Percentiles rank a stretch among this genome's conserved stretches.
Conservation (phyloP, 2,888 invertebrate species). For the Ommatoiulus sabulosus region DNA sequence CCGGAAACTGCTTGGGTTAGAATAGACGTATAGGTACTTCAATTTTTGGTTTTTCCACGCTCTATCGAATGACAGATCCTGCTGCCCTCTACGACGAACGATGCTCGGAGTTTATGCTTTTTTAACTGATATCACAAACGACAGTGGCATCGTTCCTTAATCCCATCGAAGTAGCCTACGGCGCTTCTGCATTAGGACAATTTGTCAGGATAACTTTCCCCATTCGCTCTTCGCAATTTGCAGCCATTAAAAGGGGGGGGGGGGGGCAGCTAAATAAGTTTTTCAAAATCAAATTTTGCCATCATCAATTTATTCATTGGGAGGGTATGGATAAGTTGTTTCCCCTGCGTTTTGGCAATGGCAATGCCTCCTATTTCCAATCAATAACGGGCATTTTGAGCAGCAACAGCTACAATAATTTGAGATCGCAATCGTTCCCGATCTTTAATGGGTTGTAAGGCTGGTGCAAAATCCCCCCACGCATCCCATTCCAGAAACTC, state of each 20-base stretch:
- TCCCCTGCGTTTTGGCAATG: background rate
- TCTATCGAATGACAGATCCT: too few relatives aligned
- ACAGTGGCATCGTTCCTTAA: too few relatives aligned
- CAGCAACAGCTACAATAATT: background rate
- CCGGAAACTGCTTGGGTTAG: too few relatives aligned
- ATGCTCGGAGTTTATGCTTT: too few relatives aligned
- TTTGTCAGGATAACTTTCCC: background rate
- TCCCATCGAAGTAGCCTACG: too few relatives aligned
- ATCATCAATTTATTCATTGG: slow-evolving; percentile 2
- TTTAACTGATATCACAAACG: too few relatives aligned
- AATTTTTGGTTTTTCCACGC: too few relatives aligned
- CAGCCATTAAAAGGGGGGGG: background rate
- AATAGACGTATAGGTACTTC: too few relatives aligned
- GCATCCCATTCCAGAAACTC: slow-evolving; percentile 38
- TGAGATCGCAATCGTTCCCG: background rate
- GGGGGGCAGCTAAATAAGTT: background rate
- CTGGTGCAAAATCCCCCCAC: slow-evolving; percentile 1
- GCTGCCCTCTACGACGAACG: too few relatives aligned
- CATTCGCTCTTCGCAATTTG: background rate
- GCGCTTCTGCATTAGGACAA: background rate
- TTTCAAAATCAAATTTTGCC: slow-evolving; percentile 39
- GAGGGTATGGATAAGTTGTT: background rate
- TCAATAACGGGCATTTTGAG: background rate
- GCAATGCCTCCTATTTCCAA: slow-evolving; percentile 38
- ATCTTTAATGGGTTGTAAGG: background rate